phyloP scores from a whole-genome alignment of 2,888 invertebrate genomes.

The Athalia circularis region DNA sequence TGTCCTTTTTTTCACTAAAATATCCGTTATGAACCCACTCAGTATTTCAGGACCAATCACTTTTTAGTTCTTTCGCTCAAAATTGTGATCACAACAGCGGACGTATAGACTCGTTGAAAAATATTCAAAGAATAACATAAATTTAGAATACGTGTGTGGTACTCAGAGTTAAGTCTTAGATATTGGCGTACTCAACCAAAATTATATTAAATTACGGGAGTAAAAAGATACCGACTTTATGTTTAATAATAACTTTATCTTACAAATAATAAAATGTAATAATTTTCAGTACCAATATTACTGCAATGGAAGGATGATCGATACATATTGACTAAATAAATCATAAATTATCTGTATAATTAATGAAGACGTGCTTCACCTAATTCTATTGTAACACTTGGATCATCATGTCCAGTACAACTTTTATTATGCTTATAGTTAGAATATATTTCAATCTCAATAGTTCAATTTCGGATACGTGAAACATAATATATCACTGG shows the following conservation, averaged over 20 bases:
- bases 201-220: neutral
- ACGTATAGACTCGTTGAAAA: too few species aligned
- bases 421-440: too few species aligned
- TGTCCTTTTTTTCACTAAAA: neutral
- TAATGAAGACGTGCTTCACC: neutral
- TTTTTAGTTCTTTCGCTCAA: too few species aligned
- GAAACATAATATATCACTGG: slow-evolving; percentile 28
- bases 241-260: slow-evolving; percentile 38
- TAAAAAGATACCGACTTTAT: neutral
- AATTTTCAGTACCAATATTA: slow-evolving; percentile 36
- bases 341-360: slow-evolving; percentile 26
- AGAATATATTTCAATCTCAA: too few species aligned
- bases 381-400: slow-evolving; percentile 12
- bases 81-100: too few species aligned
- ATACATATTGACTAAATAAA: slow-evolving; percentile 27
- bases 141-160: too few species aligned
- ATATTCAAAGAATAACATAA: too few species aligned
- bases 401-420: too few species aligned
- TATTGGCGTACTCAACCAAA: too few species aligned
- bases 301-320: slow-evolving; percentile 34
- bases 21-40: too few species aligned
- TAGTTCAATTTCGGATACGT: too few species aligned
- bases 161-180: too few species aligned
- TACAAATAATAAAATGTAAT: slow-evolving; percentile 28
- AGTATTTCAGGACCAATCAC: slow-evolving; percentile 40